Conservation (phyloP, 92 coral and sea anemone species). For the Hydrozoanthus gracilis region DNA sequence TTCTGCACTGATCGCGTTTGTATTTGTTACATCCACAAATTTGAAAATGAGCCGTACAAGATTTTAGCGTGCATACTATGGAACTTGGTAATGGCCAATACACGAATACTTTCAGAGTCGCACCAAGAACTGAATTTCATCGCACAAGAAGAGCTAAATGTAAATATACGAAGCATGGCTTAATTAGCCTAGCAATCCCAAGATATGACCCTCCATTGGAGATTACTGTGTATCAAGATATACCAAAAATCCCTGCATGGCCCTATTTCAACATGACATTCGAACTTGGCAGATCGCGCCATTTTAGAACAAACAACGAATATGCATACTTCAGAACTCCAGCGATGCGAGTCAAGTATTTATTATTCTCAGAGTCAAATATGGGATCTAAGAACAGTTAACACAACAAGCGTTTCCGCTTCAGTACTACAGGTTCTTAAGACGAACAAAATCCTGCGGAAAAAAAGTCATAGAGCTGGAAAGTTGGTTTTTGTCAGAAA, state of each 20-base stretch:
- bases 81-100: constrained; percentile 6
- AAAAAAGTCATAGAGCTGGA: constrained; percentile 32
- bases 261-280: neutral
- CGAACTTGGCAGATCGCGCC: neutral
- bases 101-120: neutral
- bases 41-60: neutral
- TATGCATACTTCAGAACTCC: constrained; percentile 8
- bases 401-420: neutral
- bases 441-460: constrained; percentile 6
- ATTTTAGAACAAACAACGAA: neutral
- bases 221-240: neutral
- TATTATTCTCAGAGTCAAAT: neutral
- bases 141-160: neutral
- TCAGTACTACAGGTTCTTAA: constrained; percentile 17
- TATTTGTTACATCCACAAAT: neutral
- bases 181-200: neutral
- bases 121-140: constrained; percentile 5
- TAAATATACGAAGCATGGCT: constrained; percentile 1
- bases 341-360: constrained; percentile 15
- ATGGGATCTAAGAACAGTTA: neutral
- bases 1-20: neutral
- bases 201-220: neutral
- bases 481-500: constrained; percentile 32
- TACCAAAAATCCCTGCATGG: neutral
- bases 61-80: neutral